A percentile compares a stretch with the other conserved stretches of the same genome.
phyloP scores from a whole-genome alignment of 92 coral and sea anemone genomes.

The Chrysogorgia sp. region DNA sequence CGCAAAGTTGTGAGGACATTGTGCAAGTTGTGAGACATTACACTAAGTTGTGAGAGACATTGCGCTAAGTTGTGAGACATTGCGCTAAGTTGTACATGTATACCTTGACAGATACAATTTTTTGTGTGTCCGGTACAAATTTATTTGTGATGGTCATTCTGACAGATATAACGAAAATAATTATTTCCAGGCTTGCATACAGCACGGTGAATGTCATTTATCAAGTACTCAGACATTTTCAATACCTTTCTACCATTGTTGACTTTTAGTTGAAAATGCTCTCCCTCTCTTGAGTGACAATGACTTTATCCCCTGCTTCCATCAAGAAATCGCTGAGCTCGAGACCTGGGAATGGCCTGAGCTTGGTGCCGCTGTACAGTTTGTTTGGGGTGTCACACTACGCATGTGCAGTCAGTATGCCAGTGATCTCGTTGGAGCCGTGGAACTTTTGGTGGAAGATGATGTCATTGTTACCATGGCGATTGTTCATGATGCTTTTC shows the following conservation, averaged over 20 bases:
- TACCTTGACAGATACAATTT: too few relatives aligned
- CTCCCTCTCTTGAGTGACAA: constrained; percentile 79
- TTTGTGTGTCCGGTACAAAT: too few relatives aligned
- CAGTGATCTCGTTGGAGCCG: constrained; percentile 69
- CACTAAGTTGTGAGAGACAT: too few relatives aligned
- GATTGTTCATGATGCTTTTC: constrained; percentile 75
- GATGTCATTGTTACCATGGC: constrained; percentile 81
- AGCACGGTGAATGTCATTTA: too few relatives aligned
- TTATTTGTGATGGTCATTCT: too few relatives aligned
- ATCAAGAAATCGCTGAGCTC: constrained; percentile 65
- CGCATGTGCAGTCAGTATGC: constrained; percentile 94
- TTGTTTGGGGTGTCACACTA: constrained; percentile 89
- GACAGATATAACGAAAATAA: too few relatives aligned
- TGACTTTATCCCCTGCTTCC: constrained; percentile 81
- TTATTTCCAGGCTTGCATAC: too few relatives aligned
- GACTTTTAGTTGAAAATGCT: constrained; percentile 59
- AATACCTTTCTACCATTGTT: background rate
- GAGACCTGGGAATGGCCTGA: constrained; percentile 76
- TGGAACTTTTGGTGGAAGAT: constrained; percentile 83
- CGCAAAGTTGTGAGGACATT: too few relatives aligned
- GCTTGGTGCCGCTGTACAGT: constrained; percentile 74
- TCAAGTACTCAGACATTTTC: too few relatives aligned
- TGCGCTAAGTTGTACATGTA: too few relatives aligned
- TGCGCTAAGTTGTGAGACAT: too few relatives aligned
- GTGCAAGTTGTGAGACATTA: too few relatives aligned